Evolutionary conservation across 1,140 invertebrate species (phyloP).

Genomic region (Zaprionus kolodkinae): DNA sequence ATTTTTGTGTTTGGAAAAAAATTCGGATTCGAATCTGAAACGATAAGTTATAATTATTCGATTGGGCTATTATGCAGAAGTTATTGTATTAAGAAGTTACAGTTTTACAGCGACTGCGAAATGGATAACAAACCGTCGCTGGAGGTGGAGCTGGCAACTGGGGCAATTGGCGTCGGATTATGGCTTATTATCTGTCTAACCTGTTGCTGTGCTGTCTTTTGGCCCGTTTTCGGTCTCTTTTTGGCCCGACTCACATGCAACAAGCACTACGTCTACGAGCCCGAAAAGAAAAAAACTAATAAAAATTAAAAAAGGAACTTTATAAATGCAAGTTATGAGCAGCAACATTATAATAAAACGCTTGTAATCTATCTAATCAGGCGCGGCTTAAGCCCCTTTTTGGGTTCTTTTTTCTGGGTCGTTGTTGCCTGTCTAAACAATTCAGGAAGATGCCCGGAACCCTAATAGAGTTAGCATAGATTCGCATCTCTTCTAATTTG

Average conservation of each 20-base stretch:
- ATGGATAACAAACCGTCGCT: not conserved
- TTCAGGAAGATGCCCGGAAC: not conserved
- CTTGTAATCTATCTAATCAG: not conserved
- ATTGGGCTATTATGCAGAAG: not conserved
- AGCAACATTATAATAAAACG: constrained; percentile 1
- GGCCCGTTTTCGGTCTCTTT: constrained; percentile 10
- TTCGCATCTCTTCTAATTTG: constrained; percentile 52
- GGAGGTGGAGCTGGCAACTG: constrained; percentile 7
- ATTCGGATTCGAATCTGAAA: not conserved
- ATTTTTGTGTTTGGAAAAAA: not conserved
- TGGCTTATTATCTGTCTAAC: constrained; percentile 6
- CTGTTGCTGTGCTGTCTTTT: constrained; percentile 20
- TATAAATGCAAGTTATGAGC: not conserved
- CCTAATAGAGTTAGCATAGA: constrained; percentile 33
- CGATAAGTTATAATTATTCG: not conserved
- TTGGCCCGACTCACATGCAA: constrained; percentile 11
- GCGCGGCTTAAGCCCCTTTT: not conserved
- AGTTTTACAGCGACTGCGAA: not conserved
- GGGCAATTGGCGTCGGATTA: not conserved
- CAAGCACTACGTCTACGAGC: not conserved
- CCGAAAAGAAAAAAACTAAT: not conserved
- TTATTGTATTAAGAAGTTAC: not conserved
- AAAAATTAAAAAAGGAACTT: not conserved
- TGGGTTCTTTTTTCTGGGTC: not conserved
- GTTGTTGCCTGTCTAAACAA: constrained; percentile 14